Conservation (phyloP, 2,113 vertebrate species). For the Trinectes maculatus region DNA sequence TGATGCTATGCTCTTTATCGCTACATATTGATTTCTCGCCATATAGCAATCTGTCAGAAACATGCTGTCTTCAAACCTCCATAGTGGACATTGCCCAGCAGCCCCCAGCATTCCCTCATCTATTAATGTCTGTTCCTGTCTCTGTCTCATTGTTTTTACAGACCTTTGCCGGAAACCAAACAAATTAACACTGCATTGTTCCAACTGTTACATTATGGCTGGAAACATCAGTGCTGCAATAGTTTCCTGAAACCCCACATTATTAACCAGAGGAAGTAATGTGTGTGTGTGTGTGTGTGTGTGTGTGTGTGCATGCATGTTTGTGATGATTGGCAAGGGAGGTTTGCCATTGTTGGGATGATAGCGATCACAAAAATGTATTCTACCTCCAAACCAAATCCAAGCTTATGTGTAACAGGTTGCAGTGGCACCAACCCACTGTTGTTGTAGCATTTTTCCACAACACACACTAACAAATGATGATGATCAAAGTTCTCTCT, state of each 20-base stretch:
- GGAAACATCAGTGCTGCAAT: slow-evolving; percentile 71
- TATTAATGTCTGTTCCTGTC: slow-evolving; percentile 71
- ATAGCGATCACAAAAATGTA: too few relatives aligned
- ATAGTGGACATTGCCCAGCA: slow-evolving; percentile 12
- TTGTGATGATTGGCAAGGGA: too few relatives aligned
- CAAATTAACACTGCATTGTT: slow-evolving; percentile 75
- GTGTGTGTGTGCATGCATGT: slow-evolving; percentile 10
- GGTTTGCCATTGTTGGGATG: too few relatives aligned
- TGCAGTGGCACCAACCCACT: too few relatives aligned
- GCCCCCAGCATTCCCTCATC: slow-evolving; percentile 64
- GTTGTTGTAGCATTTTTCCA: too few relatives aligned
- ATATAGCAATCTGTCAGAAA: background rate
- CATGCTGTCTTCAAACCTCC: slow-evolving; percentile 27
- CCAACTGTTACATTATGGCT: slow-evolving; percentile 56
- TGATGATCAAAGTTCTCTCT: too few relatives aligned
- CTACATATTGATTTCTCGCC: background rate
- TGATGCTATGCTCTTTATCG: background rate
- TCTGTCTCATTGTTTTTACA: slow-evolving; percentile 70
- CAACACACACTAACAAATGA: too few relatives aligned
- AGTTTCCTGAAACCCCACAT: slow-evolving; percentile 66
- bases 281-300: slow-evolving; percentile 6
- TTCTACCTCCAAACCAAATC: too few relatives aligned
- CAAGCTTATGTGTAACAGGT: too few relatives aligned
- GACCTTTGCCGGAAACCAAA: slow-evolving; percentile 68
- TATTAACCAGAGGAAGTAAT: slow-evolving; percentile 42